These are phyloP conservation scores for Proteles cristata DNA, from an alignment of 2,113 vertebrate genomes.

Conservation along the genomic window DNA sequence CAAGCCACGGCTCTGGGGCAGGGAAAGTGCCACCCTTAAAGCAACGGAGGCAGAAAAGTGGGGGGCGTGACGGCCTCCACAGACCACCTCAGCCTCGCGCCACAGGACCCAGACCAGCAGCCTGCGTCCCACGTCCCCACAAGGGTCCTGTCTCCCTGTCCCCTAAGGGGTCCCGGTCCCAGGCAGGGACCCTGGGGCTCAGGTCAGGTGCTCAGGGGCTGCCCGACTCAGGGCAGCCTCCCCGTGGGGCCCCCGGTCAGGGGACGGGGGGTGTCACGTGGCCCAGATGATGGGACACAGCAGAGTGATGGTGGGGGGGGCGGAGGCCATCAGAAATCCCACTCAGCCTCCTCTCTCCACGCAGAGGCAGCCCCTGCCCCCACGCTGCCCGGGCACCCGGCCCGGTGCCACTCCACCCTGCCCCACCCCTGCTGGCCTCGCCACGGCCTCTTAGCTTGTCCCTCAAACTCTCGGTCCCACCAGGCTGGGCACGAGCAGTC, in stretches of 20 bases:
- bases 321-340: not conserved
- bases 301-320: not conserved
- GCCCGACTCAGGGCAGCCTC: accelerated
- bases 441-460: not conserved
- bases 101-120: not conserved
- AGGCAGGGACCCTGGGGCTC: not conserved
- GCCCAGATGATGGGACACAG: not conserved
- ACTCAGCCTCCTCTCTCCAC: too few relatives aligned
- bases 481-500: not conserved
- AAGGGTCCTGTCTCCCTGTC: not conserved
- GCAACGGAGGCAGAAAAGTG: too few relatives aligned
- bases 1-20: accelerated
- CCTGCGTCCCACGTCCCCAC: accelerated
- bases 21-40: accelerated
- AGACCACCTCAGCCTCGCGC: accelerated
- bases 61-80: too few relatives aligned
- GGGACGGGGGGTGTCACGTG: not conserved
- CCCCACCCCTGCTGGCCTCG: not conserved
- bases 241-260: not conserved
- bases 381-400: accelerated
- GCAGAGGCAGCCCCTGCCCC: not conserved
- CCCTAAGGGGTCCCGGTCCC: not conserved
- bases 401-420: not conserved
- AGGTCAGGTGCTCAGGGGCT: not conserved
- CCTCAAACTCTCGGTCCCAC: not conserved